Base-by-base conservation (phyloP, 2,113 vertebrate genomes). In the Patagioenas fasciata region DNA sequence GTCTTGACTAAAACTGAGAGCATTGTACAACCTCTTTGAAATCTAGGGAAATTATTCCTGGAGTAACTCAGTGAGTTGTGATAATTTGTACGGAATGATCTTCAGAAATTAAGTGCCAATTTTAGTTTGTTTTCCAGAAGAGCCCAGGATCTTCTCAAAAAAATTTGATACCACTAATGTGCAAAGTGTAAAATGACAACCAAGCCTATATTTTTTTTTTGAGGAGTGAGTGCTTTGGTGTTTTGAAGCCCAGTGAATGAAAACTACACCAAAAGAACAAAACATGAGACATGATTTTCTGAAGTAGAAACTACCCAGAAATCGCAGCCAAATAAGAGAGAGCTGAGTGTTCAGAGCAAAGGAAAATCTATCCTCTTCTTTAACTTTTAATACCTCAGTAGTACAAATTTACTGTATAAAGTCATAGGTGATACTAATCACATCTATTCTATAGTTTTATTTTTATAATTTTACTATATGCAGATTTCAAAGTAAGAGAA, bases 81-180 rank as follows among this genome's bases (percentile, higher is more conserved):
- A 38, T 50, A 17, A 21, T 34, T 62, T 57, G 40, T 38, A 40
- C 0, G 0, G 15, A 53, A 12, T 9, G 10, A 24, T 32, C 23
- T 91, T 74, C 23, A 64, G 80, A 80, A 91, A 61, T 54, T 1
- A 38, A 53, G 25, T 26, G 21, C 5, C 10, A 86, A 32, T 36
- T 44, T 40, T 64, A 23, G 23, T 10, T 64, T 7, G 8, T 56
- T 88, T 82, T 93, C 13, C 36, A 25, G 60, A 77, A 40, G 14
- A 66, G 12, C 47, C 20, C 10, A 44, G 11, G 11, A 61, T 42
- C 17, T 40, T 70, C 51, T 64, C 15, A 57, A 69, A 89, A 71
- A 34, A 31, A 3, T 5, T n/a, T 72, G 9, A 3, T 20, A 5
- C 28, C n/a, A 69, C 38, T 74, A 75, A 79, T 16, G 6, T 51